Evolutionary conservation across 2,888 invertebrate species (phyloP), one percentile per base, ranked within the genome.

Genomic region (Cheilosia vulpina): DNA sequence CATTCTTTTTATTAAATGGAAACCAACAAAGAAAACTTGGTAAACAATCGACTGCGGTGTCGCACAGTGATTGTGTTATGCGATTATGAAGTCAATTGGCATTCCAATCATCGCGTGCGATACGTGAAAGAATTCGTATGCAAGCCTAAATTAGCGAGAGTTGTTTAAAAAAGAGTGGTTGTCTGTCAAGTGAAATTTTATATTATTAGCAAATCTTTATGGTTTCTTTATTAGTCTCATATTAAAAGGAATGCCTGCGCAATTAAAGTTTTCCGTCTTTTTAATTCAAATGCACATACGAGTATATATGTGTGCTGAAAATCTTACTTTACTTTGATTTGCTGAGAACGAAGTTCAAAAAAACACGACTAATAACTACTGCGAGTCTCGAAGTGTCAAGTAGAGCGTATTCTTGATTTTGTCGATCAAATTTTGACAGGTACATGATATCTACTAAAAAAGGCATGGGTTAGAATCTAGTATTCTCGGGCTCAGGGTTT

Each of bases 71-170:
- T 7, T 43, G 60, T 21, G 6, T 43, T 60, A 17, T 9, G 41
- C n/a, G 19, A 60, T 41, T 38, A 24, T 43, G 19, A 38, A 41
- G 38, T 34, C 41, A 60, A 60, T 60, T 60, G 38, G 21, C 60
- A 60, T 60, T 60, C 60, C 60, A 43, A 41, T 41, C 43, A 17
- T 11, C 13, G 21, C 31, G 43, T 15, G 24, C 21, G 41, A 58
- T 6, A 24, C 60, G 43, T 60, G 60, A 4, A 60, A 21, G 43
- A 38, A 60, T 60, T 38, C 21, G 13, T 9, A 43, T 60, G 60
- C 41, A 21, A 38, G 21, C 41, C 17, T 15, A 41, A 60, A 34
- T 31, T 34, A 19, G 47, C 17, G 17, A 47, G 53, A 24, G 55
- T 47, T 47, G 19, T 47, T 47, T 2, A 31, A 31, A 45, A 43